phyloP scores from a whole-genome alignment of 2,888 invertebrate species.

The Masnerella sp. region DNA sequence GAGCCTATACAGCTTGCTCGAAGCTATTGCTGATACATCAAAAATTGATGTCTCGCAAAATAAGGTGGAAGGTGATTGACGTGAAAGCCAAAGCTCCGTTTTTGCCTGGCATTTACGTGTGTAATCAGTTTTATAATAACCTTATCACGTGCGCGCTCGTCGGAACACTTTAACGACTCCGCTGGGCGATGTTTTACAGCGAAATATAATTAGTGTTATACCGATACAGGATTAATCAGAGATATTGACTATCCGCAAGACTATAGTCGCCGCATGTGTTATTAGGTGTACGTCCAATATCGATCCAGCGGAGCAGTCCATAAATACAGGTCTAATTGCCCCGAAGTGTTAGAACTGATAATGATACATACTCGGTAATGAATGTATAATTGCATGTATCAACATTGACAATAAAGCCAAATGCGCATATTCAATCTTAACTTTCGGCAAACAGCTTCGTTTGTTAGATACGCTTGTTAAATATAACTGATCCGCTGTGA shows the following conservation, averaged over 20 bases:
- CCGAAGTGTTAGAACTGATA: slow-evolving; percentile 50
- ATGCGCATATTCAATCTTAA: slow-evolving; percentile 45
- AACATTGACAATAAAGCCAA: slow-evolving; percentile 47
- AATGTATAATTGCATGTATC: slow-evolving; percentile 49
- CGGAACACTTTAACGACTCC: slow-evolving; percentile 23
- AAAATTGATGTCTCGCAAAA: slow-evolving; percentile 27
- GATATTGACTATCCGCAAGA: slow-evolving; percentile 51
- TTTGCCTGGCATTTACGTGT: not conserved
- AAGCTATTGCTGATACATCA: slow-evolving; percentile 15
- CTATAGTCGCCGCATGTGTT: slow-evolving; percentile 50
- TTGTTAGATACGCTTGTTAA: slow-evolving; percentile 10
- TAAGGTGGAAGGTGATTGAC: not conserved
- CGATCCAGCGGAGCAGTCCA: slow-evolving; percentile 40
- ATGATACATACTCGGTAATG: slow-evolving; percentile 43
- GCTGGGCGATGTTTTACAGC: slow-evolving; percentile 32
- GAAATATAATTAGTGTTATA: slow-evolving; percentile 45
- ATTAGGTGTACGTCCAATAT: slow-evolving; percentile 48
- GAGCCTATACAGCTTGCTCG: not conserved
- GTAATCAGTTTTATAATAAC: slow-evolving; percentile 11
- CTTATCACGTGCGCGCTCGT: not conserved
- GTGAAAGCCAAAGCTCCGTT: slow-evolving; percentile 23
- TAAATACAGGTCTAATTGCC: slow-evolving; percentile 50
- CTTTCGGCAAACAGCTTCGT: slow-evolving; percentile 36
- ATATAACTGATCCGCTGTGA: slow-evolving; percentile 17
- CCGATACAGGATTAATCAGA: slow-evolving; percentile 52